Base-by-base conservation (phyloP, 2,113 vertebrate species). In the Platysteira castanea region DNA sequence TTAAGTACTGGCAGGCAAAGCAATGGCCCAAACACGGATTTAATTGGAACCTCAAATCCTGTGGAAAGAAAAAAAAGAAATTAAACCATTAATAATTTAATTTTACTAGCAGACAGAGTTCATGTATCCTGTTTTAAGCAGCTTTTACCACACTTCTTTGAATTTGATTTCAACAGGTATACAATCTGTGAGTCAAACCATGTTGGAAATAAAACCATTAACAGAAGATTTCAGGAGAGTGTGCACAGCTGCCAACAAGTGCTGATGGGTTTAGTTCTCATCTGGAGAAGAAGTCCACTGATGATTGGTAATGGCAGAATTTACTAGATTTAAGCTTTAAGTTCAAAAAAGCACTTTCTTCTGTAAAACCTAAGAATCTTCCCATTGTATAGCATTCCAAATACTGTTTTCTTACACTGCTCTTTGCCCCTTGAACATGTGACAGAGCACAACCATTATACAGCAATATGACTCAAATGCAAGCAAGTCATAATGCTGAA, bases 31-130 rank as follows among this genome's bases (percentile, higher is more conserved):
- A 98, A 97, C 95, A 97, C 17, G 3, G 52, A 96, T 98, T 98
- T 98, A 98, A 98, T 98, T 98, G 97, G 96, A 98, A 96, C 87
- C 50, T 98, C 93, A 97, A 96, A 97, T 97, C 86, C 96, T 96
- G 96, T 97, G 90, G 71, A 97, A 97, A 93, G 97, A 97, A 88
- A 59, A 96, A 93, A 54, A 96, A 96, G 61, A 97, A 97, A 96
- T 97, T 93, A 98, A 98, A 90, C 91, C 89, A 97, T 98, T 97
- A 97, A 98, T 98, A 97, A 98, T 97, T 93, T 88, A 64, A 60
- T 95, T 96, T 96, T 96, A 67, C 53, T 27, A 94, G 39, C 87
- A 89, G 85, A 92, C 59, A 88, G 7, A 92, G n/a, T 90, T 92
- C 50, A 65, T 68, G 42, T 68, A 73, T 96, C 27, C 61, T 83